Conservation (phyloP, 2,888 invertebrate genomes). For the Schizotus pectinicornis region DNA sequence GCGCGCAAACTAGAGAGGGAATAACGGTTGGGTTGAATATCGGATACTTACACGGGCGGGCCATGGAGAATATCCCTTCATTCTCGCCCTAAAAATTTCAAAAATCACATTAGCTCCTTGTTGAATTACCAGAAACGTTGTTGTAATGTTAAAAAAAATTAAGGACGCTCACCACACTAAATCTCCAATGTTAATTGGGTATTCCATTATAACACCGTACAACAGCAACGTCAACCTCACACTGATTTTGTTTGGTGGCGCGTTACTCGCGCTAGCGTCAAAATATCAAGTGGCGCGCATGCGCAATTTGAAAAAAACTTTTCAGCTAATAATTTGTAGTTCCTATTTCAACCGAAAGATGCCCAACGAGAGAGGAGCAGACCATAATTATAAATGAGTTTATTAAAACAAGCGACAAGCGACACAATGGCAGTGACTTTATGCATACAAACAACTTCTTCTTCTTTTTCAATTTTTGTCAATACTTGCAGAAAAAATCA, state of each 20-base stretch:
- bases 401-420: too few relatives aligned
- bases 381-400: too few relatives aligned
- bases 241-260: slow-evolving; percentile 47
- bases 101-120: slow-evolving; percentile 9
- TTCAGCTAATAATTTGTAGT: too few relatives aligned
- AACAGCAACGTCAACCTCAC: slow-evolving; percentile 38
- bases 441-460: too few relatives aligned
- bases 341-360: too few relatives aligned
- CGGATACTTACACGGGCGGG: slow-evolving; percentile 88
- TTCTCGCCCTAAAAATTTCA: slow-evolving; percentile 85
- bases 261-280: slow-evolving; percentile 36
- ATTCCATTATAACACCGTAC: slow-evolving; percentile 58
- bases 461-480: too few relatives aligned
- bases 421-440: too few relatives aligned
- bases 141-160: slow-evolving; percentile 28
- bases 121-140: slow-evolving; percentile 42
- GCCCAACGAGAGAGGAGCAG: too few relatives aligned
- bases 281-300: neutral
- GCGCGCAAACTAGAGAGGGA: slow-evolving; percentile 50
- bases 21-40: slow-evolving; percentile 58
- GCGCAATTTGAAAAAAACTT: neutral
- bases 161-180: slow-evolving; percentile 69
- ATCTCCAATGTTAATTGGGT: slow-evolving; percentile 69
- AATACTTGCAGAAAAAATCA: too few relatives aligned
- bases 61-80: slow-evolving; percentile 97